Evolutionary conservation across 2,888 invertebrate genomes (phyloP).

Genomic region (Nesidiocoris tenuis): DNA sequence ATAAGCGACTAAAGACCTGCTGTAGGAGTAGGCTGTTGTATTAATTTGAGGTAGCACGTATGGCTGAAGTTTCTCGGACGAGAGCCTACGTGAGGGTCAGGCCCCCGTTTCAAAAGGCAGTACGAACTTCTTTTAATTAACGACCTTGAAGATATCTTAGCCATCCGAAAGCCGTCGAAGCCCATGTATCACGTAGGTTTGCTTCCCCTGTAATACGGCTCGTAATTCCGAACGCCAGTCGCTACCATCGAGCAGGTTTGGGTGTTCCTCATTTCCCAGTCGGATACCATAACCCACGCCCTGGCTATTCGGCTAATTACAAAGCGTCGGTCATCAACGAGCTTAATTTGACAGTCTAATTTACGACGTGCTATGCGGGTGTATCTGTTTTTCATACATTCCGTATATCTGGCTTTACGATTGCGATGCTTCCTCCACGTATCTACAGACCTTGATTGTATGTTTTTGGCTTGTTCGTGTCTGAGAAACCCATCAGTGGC

Average conservation of each 20-base stretch:
- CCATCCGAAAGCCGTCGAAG: conserved; percentile 14
- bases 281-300: background rate
- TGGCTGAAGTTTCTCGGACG: conserved; percentile 5
- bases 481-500: too few species aligned
- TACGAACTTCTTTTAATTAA: conserved; percentile 33
- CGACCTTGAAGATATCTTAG: conserved; percentile 29
- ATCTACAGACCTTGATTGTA: too few species aligned
- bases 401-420: too few species aligned
- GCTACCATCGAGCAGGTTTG: conserved; percentile 16
- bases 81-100: conserved; percentile 36
- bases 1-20: background rate
- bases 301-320: conserved; percentile 12
- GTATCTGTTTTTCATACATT: too few species aligned
- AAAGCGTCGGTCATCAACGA: conserved; percentile 30
- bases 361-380: conserved; percentile 23
- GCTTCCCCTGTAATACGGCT: conserved; percentile 29
- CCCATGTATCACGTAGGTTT: conserved; percentile 23
- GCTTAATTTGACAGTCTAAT: conserved; percentile 37
- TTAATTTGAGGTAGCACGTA: conserved; percentile 34
- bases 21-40: conserved; percentile 10
- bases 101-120: background rate
- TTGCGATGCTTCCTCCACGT: too few species aligned
- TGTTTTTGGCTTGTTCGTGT: too few species aligned
- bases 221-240: conserved; percentile 23
- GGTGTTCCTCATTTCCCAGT: conserved; percentile 11